Conservation (phyloP, 2,113 vertebrate species). For the Speoplatyrhinus poulsoni region DNA sequence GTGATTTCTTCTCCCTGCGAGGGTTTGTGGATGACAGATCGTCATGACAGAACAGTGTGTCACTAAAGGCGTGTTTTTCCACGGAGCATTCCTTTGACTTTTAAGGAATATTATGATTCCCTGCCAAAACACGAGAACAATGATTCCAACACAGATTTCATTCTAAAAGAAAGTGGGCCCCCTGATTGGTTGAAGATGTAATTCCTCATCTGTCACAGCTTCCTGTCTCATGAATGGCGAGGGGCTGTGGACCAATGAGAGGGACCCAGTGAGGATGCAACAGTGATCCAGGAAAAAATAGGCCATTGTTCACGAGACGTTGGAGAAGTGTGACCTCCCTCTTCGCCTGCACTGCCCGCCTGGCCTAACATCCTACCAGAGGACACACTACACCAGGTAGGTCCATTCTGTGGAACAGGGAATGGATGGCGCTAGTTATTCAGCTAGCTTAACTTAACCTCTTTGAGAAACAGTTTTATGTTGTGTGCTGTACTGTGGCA, state of each 20-base stretch:
- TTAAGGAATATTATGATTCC: constrained; percentile 14
- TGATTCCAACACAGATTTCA: constrained; percentile 20
- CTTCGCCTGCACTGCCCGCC: constrained; percentile 1
- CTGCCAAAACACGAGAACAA: constrained; percentile 26
- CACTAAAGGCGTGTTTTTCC: constrained; percentile 21
- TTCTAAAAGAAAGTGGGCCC: constrained; percentile 39
- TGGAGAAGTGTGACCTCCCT: constrained; percentile 57
- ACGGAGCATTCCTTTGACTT: constrained; percentile 14
- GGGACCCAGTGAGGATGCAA: constrained; percentile 64
- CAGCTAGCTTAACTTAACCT: too few relatives aligned
- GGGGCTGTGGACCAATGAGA: constrained; percentile 59
- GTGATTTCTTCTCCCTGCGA: constrained; percentile 3
- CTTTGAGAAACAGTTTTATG: too few relatives aligned
- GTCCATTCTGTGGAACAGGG: not conserved
- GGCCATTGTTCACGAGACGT: constrained; percentile 70
- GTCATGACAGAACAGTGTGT: constrained; percentile 33
- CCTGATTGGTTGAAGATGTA: constrained; percentile 59
- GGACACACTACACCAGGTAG: constrained; percentile 43
- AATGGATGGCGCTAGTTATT: not conserved
- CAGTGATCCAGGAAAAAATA: constrained; percentile 78
- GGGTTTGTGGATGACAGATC: constrained; percentile 10
- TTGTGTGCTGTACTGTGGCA: too few relatives aligned
- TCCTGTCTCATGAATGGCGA: constrained; percentile 69
- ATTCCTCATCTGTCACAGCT: constrained; percentile 67
- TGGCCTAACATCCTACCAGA: constrained; percentile 16